Evolutionary conservation across 2,797 vertebrate species (phyloP).

Genomic region (Trachurus trachurus): DNA sequence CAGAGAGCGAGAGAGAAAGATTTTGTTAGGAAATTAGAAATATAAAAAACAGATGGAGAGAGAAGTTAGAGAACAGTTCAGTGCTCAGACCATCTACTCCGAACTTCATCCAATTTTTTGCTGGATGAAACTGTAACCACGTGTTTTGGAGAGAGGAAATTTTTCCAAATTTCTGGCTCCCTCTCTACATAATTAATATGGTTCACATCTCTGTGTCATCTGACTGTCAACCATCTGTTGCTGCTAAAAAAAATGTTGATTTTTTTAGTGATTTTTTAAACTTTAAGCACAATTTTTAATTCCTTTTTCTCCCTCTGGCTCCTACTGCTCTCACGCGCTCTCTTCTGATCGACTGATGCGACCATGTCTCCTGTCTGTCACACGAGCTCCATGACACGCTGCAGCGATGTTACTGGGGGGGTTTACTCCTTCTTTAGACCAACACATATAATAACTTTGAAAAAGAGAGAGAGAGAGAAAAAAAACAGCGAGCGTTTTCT

Average conservation of each 20-base stretch:
- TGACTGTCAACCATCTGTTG: constrained; percentile 56
- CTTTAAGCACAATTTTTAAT: not conserved
- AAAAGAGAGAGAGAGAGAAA: not conserved
- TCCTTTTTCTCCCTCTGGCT: constrained; percentile 24
- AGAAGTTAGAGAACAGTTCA: constrained; percentile 30
- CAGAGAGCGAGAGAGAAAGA: not conserved
- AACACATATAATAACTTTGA: not conserved
- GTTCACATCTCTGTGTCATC: constrained; percentile 31
- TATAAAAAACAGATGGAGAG: constrained; percentile 26
- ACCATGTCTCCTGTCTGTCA: constrained; percentile 37
- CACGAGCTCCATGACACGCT: constrained; percentile 40
- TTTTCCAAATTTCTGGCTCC: constrained; percentile 13
- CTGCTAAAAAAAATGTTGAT: constrained; percentile 32
- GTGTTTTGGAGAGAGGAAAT: constrained; percentile 26
- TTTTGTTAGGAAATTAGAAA: constrained; percentile 12
- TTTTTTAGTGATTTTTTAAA: not conserved
- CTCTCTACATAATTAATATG: constrained; percentile 10
- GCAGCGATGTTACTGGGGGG: constrained; percentile 23
- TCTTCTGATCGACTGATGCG: constrained; percentile 36
- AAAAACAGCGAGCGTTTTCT: no score
- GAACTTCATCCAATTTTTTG: constrained; percentile 7
- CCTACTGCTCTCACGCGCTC: constrained; percentile 23
- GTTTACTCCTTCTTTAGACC: constrained; percentile 18
- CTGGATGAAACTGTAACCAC: constrained; percentile 22
- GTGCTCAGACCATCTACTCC: constrained; percentile 31